Conservation (phyloP, 2,888 invertebrate genomes). For the Lepidochrysops patricia region DNA sequence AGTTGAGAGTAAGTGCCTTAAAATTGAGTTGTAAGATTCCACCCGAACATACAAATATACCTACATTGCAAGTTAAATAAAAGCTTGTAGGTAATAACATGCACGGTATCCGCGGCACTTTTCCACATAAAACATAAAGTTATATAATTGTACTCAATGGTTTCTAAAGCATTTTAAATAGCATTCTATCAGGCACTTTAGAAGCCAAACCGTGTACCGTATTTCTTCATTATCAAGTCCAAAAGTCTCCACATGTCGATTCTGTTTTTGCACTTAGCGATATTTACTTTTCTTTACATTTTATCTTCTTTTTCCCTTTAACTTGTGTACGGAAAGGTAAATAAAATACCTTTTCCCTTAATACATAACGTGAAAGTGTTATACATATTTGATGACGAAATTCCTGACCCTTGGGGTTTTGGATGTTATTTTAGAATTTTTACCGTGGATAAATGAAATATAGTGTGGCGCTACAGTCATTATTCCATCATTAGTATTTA, state of each 20-base stretch:
- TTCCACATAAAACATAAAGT: no score
- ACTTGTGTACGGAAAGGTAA: constrained; percentile 7
- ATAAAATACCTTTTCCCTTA: constrained; percentile 8
- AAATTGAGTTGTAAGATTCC: no score
- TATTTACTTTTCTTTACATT: not conserved
- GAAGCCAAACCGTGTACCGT: no score
- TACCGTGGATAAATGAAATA: not conserved
- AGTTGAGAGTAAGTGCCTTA: no score
- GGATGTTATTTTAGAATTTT: constrained; percentile 5
- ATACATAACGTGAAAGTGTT: not conserved
- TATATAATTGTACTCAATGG: no score
- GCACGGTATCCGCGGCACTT: no score
- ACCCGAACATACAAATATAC: no score
- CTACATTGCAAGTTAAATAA: no score
- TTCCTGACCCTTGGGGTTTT: constrained; percentile 4
- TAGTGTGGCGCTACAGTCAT: not conserved
- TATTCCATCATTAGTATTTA: not conserved
- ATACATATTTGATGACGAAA: constrained; percentile 7
- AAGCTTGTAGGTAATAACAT: no score
- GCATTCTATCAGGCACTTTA: no score
- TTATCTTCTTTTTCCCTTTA: constrained; percentile 1
- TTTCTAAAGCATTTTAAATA: no score
- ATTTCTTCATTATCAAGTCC: not conserved
- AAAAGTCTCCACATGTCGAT: not conserved
- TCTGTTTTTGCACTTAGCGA: not conserved